Evolutionary conservation across 2,888 invertebrate genomes (phyloP).

Genomic region (Caenorhabditis sp.): DNA sequence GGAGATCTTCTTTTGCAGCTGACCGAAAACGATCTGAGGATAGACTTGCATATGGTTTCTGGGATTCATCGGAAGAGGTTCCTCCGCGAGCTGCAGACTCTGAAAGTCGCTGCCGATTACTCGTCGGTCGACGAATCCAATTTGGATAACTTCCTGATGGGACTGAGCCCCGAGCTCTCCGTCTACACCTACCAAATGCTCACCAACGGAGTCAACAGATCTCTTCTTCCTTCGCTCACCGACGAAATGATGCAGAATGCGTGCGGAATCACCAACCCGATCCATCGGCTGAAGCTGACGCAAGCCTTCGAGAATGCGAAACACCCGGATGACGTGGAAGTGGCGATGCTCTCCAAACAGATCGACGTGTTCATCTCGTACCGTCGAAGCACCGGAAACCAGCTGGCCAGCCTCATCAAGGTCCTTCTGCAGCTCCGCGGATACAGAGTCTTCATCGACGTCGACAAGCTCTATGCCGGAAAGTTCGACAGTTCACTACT

Average conservation of each 20-base stretch:
- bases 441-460: conserved; percentile 90
- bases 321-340: conserved; percentile 79
- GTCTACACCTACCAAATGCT: conserved; percentile 95
- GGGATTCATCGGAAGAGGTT: conserved; percentile 89
- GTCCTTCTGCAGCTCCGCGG: conserved; percentile 96
- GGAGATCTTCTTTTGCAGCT: conserved; percentile 94
- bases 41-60: conserved; percentile 92
- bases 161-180: conserved; percentile 82
- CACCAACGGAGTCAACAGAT: conserved; percentile 93
- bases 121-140: conserved; percentile 76
- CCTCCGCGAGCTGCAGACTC: conserved; percentile 76
- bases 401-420: conserved; percentile 83
- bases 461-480: conserved; percentile 96
- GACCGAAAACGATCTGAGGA: conserved; percentile 91
- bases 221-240: conserved; percentile 87
- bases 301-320: conserved; percentile 84
- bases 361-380: conserved; percentile 98
- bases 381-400: conserved; percentile 92
- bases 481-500: conserved; percentile 98
- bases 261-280: conserved; percentile 93
- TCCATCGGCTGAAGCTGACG: conserved; percentile 91
- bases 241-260: conserved; percentile 93
- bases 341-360: conserved; percentile 82
- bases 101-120: conserved; percentile 79
- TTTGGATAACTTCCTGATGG: conserved; percentile 78